Conservation (phyloP, 2,888 invertebrate genomes). For the Hesperia comma region DNA sequence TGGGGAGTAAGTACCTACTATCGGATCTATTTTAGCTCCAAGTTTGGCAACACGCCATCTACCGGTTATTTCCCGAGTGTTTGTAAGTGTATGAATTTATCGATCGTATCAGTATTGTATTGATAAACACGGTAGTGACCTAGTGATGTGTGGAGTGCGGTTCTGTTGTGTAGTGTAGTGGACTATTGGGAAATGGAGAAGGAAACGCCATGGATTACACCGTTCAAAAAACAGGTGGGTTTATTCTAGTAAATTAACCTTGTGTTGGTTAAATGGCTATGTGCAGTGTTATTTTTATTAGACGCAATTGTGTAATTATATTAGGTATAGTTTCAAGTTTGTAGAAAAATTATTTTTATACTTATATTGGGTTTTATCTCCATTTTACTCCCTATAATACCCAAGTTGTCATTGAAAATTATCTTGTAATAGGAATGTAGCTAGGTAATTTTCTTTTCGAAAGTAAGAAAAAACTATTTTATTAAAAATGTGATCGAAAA, state of each 20-base stretch:
- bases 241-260: neutral
- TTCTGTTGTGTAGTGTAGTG: neutral
- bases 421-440: no score
- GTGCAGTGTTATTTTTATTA: no score
- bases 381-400: no score
- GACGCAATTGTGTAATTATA: no score
- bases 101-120: conserved; percentile 2
- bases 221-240: conserved; percentile 51
- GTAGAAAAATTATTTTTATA: no score
- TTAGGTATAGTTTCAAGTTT: no score
- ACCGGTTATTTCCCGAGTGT: neutral
- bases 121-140: neutral
- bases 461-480: no score
- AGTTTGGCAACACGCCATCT: conserved; percentile 14
- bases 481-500: no score
- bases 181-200: conserved; percentile 41
- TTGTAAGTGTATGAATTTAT: conserved; percentile 2
- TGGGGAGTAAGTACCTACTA: neutral
- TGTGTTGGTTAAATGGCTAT: neutral
- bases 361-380: no score
- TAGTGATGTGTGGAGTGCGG: neutral
- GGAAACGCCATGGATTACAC: conserved; percentile 48
- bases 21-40: conserved; percentile 9
- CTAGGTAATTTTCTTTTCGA: no score
- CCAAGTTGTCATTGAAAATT: no score